These are phyloP conservation scores for Anas bernieri DNA, from an alignment of 2,797 vertebrate species.

Conservation along the genomic window DNA sequence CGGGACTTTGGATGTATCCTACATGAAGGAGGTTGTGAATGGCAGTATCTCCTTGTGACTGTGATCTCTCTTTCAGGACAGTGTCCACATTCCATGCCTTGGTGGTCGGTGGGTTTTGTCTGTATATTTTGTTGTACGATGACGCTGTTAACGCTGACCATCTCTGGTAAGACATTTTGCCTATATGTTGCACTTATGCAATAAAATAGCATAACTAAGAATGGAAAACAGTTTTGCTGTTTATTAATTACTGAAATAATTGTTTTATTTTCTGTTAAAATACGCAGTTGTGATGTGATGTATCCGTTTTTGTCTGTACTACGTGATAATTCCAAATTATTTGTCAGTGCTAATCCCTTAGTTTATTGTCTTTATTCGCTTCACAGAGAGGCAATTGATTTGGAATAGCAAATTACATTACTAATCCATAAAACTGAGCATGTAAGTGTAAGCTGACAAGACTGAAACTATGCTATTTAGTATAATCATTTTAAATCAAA, in stretches of 20 bases:
- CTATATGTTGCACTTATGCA: not conserved
- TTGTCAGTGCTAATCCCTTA: not conserved
- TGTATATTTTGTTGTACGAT: conserved; percentile 91
- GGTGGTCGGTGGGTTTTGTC: conserved; percentile 91
- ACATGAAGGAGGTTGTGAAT: not conserved
- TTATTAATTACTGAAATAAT: not conserved
- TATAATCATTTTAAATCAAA: not conserved
- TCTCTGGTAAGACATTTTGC: conserved; percentile 88
- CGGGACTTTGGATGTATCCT: not conserved
- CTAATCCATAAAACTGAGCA: not conserved
- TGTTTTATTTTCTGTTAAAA: not conserved
- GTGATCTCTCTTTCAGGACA: conserved; percentile 83
- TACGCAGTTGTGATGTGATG: not conserved
- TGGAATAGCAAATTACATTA: not conserved
- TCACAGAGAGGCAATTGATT: not conserved
- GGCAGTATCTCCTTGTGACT: conserved; percentile 11
- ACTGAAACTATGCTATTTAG: not conserved
- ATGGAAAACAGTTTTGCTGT: not conserved
- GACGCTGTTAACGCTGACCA: conserved; percentile 89
- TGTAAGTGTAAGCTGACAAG: not conserved
- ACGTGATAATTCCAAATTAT: not conserved
- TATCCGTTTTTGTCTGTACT: not conserved
- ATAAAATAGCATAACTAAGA: not conserved
- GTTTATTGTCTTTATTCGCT: not conserved
- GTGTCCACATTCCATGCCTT: conserved; percentile 95